Conservation (phyloP, 2,888 invertebrate species). For the Rhynchonema sp. region DNA sequence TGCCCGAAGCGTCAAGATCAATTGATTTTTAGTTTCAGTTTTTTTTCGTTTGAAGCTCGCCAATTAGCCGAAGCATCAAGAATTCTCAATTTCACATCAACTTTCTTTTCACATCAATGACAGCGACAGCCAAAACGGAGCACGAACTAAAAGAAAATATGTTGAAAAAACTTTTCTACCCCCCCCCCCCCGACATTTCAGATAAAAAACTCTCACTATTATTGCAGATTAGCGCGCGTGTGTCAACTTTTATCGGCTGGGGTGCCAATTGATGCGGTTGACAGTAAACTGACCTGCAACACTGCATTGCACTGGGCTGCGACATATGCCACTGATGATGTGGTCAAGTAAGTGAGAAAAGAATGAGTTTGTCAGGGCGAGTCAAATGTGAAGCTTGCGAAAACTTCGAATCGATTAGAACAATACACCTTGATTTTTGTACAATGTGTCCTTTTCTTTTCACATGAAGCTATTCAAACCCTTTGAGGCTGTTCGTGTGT, state of each 20-base stretch:
- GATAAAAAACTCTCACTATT: conserved; percentile 7
- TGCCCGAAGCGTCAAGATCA: too few species aligned
- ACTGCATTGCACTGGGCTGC: conserved; percentile 47
- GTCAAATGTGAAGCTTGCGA: too few species aligned
- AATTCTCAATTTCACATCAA: too few species aligned
- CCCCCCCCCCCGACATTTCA: neutral
- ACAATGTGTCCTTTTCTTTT: too few species aligned
- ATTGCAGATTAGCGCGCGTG: conserved; percentile 38
- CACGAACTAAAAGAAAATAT: neutral
- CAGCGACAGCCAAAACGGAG: too few species aligned
- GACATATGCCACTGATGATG: conserved; percentile 41
- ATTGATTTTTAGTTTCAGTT: neutral
- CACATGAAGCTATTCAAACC: too few species aligned
- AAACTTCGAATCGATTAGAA: too few species aligned
- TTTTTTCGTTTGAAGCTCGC: neutral
- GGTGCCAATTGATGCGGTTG: conserved; percentile 41
- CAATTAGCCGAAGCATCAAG: too few species aligned
- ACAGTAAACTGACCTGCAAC: conserved; percentile 41
- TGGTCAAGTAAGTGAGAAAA: conserved; percentile 35
- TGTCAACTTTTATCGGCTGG: conserved; percentile 41
- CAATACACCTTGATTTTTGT: too few species aligned
- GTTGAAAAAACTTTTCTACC: neutral
- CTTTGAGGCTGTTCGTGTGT: too few species aligned
- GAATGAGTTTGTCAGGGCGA: too few species aligned
- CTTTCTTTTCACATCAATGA: too few species aligned